A percentile compares a stretch with the other conserved stretches of the same genome.
Conservation (phyloP, 2,113 vertebrate genomes). For the Synodontis membranacea region DNA sequence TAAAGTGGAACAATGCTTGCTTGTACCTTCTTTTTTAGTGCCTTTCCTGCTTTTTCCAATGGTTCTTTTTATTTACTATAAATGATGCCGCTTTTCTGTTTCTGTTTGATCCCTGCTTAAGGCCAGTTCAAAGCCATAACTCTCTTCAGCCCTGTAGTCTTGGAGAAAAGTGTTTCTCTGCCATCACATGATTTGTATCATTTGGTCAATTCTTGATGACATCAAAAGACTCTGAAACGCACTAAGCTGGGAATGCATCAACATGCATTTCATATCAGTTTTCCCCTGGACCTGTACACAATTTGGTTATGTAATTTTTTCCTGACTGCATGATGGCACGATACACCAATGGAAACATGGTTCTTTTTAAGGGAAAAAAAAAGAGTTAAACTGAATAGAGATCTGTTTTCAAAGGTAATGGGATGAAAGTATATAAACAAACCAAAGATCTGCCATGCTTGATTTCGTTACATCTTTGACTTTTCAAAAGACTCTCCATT, state of each 20-base stretch:
- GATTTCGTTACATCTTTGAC: constrained; percentile 57
- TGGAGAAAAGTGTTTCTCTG: constrained; percentile 23
- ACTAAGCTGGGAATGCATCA: constrained; percentile 9
- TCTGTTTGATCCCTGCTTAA: constrained; percentile 28
- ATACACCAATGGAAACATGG: constrained; percentile 32
- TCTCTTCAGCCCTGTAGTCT: neutral
- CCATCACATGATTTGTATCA: constrained; percentile 10
- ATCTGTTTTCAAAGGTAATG: constrained; percentile 66
- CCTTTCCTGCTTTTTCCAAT: neutral
- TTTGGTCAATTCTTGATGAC: constrained; percentile 1
- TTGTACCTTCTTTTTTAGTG: neutral
- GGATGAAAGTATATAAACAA: constrained; percentile 48
- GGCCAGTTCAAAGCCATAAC: neutral
- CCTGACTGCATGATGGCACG: constrained; percentile 3
- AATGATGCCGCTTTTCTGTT: constrained; percentile 11
- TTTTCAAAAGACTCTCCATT: constrained; percentile 60
- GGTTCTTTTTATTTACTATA: neutral
- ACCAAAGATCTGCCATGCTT: constrained; percentile 37
- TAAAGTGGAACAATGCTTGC: constrained; percentile 14
- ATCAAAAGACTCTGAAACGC: neutral
- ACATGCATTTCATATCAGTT: constrained; percentile 24
- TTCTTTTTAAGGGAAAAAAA: constrained; percentile 19
- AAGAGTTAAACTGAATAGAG: constrained; percentile 38
- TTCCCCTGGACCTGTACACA: constrained; percentile 14
- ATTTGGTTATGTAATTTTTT: neutral